Percentiles rank a stretch among this genome's conserved stretches.
Evolutionary conservation across 92 coral and sea anemone species (phyloP).

Genomic region (Zoanthus sociatus): DNA sequence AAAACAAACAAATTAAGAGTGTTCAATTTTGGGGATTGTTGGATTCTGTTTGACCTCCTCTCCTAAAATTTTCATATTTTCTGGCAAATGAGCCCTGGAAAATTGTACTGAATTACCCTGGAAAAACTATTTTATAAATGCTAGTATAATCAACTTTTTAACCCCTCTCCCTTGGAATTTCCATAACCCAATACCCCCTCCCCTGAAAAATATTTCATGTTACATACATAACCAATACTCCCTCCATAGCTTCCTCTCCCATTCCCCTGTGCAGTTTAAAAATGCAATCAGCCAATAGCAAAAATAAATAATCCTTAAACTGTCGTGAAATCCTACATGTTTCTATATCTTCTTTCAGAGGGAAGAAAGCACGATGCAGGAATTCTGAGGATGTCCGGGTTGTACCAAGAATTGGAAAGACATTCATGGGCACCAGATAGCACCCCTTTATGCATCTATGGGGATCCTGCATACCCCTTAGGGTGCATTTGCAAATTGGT

Average conservation of each 20-base stretch:
- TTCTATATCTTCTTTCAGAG: slow-evolving; percentile 46
- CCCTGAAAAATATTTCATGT: slow-evolving; percentile 10
- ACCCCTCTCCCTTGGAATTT: neutral
- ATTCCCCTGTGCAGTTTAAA: slow-evolving; percentile 20
- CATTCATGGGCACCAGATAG: slow-evolving; percentile 56
- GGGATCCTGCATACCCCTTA: slow-evolving; percentile 55
- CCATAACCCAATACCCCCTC: neutral
- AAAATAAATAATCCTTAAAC: slow-evolving; percentile 13
- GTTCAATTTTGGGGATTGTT: slow-evolving; percentile 5
- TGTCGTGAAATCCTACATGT: slow-evolving; percentile 5
- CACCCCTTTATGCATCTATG: slow-evolving; percentile 56
- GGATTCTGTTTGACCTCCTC: slow-evolving; percentile 27
- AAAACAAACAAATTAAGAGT: slow-evolving; percentile 15
- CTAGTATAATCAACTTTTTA: neutral
- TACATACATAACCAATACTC: slow-evolving; percentile 17
- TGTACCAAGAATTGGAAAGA: slow-evolving; percentile 51
- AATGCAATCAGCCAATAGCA: slow-evolving; percentile 16
- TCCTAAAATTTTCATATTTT: slow-evolving; percentile 5
- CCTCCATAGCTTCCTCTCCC: slow-evolving; percentile 26
- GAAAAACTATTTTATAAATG: slow-evolving; percentile 1
- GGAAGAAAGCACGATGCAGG: slow-evolving; percentile 61
- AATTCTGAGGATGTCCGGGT: slow-evolving; percentile 51
- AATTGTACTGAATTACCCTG: slow-evolving; percentile 19
- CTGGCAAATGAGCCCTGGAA: slow-evolving; percentile 15
- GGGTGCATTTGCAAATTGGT: slow-evolving; percentile 55